phyloP scores from a whole-genome alignment of 2,888 invertebrate species.

The Argyresthia albistria region DNA sequence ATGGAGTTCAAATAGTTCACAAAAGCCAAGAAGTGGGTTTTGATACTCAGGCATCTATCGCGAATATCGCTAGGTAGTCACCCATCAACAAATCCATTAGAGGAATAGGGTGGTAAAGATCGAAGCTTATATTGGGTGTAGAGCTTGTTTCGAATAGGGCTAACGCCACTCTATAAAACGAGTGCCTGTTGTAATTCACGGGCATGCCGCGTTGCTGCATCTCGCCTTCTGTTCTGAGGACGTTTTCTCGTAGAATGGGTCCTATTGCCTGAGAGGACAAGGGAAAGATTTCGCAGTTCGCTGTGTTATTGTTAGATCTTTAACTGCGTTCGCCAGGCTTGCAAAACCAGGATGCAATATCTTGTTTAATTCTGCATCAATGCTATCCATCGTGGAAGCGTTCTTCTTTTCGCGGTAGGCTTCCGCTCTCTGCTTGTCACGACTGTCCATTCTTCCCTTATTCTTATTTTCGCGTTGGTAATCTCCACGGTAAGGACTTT shows the following conservation, averaged over 20 bases:
- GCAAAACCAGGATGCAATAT: too few relatives aligned
- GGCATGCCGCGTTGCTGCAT: background rate
- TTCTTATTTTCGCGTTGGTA: too few relatives aligned
- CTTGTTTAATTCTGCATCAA: too few relatives aligned
- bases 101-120: background rate
- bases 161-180: background rate
- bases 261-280: too few relatives aligned
- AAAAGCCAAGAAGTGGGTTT: background rate
- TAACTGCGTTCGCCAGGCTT: too few relatives aligned
- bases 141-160: background rate
- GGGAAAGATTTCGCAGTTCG: too few relatives aligned
- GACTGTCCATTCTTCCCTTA: too few relatives aligned
- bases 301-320: too few relatives aligned
- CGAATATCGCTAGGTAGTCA: background rate
- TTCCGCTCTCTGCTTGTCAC: too few relatives aligned
- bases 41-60: background rate
- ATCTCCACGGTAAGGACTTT: too few relatives aligned
- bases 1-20: background rate
- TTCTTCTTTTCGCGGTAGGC: too few relatives aligned
- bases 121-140: background rate
- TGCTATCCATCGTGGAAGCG: too few relatives aligned
- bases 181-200: background rate
- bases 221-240: background rate
- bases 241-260: background rate
- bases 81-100: background rate